phyloP scores from a whole-genome alignment of 2,113 vertebrate species.

The Menidia beryllina region DNA sequence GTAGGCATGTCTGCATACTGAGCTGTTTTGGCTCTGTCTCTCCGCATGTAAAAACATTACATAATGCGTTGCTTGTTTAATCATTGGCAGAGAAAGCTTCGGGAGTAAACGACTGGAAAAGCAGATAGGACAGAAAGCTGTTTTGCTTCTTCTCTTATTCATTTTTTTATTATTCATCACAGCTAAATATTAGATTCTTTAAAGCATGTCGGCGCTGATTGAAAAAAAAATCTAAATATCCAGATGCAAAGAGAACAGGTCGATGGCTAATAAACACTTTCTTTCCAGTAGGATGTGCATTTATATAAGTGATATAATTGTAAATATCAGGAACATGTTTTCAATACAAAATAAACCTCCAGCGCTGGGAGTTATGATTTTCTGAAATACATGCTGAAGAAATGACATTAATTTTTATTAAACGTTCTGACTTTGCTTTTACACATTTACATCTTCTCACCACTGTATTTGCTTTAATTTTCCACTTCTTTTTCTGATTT shows the following conservation, averaged over 20 bases:
- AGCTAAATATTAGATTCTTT: constrained; percentile 3
- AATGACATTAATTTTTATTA: no score
- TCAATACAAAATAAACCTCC: no score
- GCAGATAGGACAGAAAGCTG: constrained; percentile 28
- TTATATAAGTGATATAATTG: neutral
- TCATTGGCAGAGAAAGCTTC: constrained; percentile 4
- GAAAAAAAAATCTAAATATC: constrained; percentile 1
- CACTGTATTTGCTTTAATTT: no score
- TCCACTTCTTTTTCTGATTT: no score
- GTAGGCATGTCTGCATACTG: constrained; percentile 18
- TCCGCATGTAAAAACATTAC: constrained; percentile 27
- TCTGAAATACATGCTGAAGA: no score
- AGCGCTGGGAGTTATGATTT: no score
- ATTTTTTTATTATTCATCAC: constrained; percentile 9
- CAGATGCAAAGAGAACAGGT: constrained; percentile 11
- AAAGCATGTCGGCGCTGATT: constrained; percentile 15
- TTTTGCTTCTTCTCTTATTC: constrained; percentile 33
- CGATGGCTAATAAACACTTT: constrained; percentile 13
- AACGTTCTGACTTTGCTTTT: no score
- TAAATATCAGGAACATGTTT: neutral
- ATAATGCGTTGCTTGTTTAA: constrained; percentile 24
- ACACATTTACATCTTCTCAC: no score
- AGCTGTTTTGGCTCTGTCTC: constrained; percentile 4
- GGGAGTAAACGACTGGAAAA: constrained; percentile 1
- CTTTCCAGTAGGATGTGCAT: neutral